These are phyloP conservation scores for Pteropus rufus DNA, from an alignment of 2,797 vertebrate species.

Conservation along the genomic window DNA sequence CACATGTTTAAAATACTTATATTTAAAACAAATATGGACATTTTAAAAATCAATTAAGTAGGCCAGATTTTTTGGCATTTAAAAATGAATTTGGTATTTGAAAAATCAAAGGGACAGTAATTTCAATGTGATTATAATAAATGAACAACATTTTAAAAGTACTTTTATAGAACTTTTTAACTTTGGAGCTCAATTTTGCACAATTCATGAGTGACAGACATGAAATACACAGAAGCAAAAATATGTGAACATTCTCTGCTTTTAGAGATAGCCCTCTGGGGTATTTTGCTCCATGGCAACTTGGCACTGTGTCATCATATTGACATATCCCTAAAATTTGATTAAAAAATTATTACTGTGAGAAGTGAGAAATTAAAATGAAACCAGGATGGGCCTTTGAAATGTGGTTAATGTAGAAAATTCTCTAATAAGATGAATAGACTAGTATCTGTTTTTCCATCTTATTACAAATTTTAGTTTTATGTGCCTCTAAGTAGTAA, in stretches of 20 bases:
- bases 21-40: not conserved
- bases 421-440: not conserved
- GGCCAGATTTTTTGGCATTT: not conserved
- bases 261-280: not conserved
- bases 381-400: not conserved
- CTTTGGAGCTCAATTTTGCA: not conserved
- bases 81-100: not conserved
- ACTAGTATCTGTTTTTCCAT: not conserved
- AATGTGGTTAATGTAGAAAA: not conserved
- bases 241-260: not conserved
- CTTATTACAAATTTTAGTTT: not conserved
- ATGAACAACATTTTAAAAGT: not conserved
- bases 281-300: not conserved
- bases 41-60: not conserved
- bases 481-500: not conserved
- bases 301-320: not conserved
- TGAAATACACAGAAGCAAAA: slow-evolving; percentile 27
- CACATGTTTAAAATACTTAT: not conserved
- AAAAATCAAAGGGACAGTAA: not conserved
- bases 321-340: not conserved
- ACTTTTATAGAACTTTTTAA: not conserved
- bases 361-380: slow-evolving; percentile 22
- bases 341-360: not conserved
- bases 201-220: not conserved
- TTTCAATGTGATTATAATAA: not conserved